phyloP scores from a whole-genome alignment of 2,797 vertebrate species.

The Chaunax sp. region DNA sequence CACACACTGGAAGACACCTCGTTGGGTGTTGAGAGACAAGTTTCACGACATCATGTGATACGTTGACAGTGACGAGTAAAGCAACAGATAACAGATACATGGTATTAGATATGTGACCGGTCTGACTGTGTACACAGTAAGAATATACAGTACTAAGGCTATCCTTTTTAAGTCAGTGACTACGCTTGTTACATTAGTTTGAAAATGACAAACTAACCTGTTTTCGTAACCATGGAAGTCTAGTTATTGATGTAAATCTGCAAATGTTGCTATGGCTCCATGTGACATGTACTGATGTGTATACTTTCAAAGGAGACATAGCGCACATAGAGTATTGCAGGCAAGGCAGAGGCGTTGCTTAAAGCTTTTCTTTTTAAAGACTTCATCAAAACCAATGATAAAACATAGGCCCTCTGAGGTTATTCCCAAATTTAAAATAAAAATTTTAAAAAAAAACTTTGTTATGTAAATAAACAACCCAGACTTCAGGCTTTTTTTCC shows the following conservation, averaged over 20 bases:
- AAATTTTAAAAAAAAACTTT: conserved; percentile 72
- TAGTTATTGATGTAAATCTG: conserved; percentile 62
- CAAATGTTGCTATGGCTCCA: conserved; percentile 71
- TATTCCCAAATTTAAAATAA: conserved; percentile 82
- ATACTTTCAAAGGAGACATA: conserved; percentile 81
- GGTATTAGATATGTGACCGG: conserved; percentile 75
- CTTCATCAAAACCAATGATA: conserved; percentile 95
- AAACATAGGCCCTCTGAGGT: conserved; percentile 96
- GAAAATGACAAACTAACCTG: conserved; percentile 54
- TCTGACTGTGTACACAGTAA: conserved; percentile 69
- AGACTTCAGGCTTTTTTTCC: conserved; percentile 78
- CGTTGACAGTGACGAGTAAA: conserved; percentile 57
- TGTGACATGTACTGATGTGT: conserved; percentile 72
- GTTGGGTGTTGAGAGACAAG: conserved; percentile 39
- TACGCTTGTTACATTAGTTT: conserved; percentile 62
- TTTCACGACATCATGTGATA: conserved; percentile 63
- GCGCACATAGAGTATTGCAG: conserved; percentile 93
- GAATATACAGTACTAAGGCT: conserved; percentile 81
- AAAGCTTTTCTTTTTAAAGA: conserved; percentile 99
- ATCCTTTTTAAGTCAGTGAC: conserved; percentile 69
- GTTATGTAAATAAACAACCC: conserved; percentile 79
- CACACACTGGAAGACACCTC: conserved; percentile 72
- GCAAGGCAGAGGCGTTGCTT: conserved; percentile 99
- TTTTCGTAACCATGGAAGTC: conserved; percentile 64
- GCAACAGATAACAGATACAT: conserved; percentile 48